Base-by-base conservation (phyloP, 2,113 vertebrate genomes). In the Toxotes chatareus region DNA sequence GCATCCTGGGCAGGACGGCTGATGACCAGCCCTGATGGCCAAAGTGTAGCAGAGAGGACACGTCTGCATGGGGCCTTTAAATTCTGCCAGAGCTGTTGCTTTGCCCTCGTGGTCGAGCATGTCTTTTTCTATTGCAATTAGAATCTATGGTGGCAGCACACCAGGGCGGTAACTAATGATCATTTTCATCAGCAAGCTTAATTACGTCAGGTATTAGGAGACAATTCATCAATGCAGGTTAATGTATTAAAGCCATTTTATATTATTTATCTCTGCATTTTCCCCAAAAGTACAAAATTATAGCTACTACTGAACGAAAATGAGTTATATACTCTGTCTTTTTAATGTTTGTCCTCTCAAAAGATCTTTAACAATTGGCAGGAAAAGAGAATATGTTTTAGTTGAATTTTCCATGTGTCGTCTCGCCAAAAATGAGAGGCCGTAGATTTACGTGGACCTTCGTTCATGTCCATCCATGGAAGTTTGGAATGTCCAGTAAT, bases 1-100 rank as follows among this genome's bases (percentile, higher is more conserved):
- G 60, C 70, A 72, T 84, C 76, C 87, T 85, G 71, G 85, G 76
- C 68, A 72, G 62, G 65, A 73, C 14, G 17, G 47, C 63, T 75
- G 73, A 80, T 73, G 70, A 77, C 71, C 70, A 14, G 63, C 19
- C 40, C 55, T 63, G 68, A 83, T 79, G 67, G 51, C 47, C 62
- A 68, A 64, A 60, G n/a, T 56, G 47, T 31, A 46, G 21, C 36
- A 47, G 34, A 71, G 64, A 56, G 72, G 76, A 76, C 56, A 36
- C 34, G 3, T 86, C 80, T 87, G 74, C 84, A 59, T 40, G 62
- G 49, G 49, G 64, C 64, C 27, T 59, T 53, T 21, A 8, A 38
- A 72, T 27, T 77, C 62, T 73, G 10, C 44, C 53, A 61, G 40
- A 49, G n/a, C 36, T 74, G 32, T 8, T 73, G 42, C 57, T 32